Evolutionary conservation across 2,797 vertebrate genomes (phyloP), one percentile per base, ranked within the genome.

Genomic region (Acomys russatus): DNA sequence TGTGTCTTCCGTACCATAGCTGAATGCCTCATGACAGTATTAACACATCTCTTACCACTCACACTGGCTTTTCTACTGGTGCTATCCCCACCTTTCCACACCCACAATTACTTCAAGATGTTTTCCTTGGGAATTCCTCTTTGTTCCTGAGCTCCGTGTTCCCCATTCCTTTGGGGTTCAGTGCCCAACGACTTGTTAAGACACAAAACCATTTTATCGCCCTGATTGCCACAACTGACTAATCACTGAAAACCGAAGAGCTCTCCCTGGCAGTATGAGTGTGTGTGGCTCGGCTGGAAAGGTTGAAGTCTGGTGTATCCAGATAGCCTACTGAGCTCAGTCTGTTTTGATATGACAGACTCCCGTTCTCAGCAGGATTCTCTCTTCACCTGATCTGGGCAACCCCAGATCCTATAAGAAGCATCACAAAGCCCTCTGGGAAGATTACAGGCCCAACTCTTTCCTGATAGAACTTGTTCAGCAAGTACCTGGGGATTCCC

Each of bases 151-250:
- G 20, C 23, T 83, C 18, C 25, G 20, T 74, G 68, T 78, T 17
- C 56, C 8, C 73, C 3, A 0, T 71, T 73, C 8, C 30, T 33
- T 23, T 79, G 79, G 59, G 54, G 15, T 89, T 89, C n/a, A 70
- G 68, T 49, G 35, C 3, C 25, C 59, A 51, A 35, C 35, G 79
- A 54, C 64, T 90, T 93, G 38, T 2, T 70, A 80, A 78, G 18
- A 90, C 11, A 30, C 51, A 82, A 94, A 83, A 78, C n/a, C 0
- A 73, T 91, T 91, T 91, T 91, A 78, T 1, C 11, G 92, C 17
- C 63, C 14, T 85, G 54, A 28, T 78, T 78, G 22, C 71, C 33
- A 89, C 30, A 22, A 68, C 6, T 70, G 38, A 11, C 35, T 54
- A 49, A 66, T 89, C 20, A 15, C 51, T 91, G 74, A 92, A 92